These are phyloP conservation scores for Tautogolabrus adspersus DNA, from an alignment of 2,113 vertebrate species.

Conservation along the genomic window DNA sequence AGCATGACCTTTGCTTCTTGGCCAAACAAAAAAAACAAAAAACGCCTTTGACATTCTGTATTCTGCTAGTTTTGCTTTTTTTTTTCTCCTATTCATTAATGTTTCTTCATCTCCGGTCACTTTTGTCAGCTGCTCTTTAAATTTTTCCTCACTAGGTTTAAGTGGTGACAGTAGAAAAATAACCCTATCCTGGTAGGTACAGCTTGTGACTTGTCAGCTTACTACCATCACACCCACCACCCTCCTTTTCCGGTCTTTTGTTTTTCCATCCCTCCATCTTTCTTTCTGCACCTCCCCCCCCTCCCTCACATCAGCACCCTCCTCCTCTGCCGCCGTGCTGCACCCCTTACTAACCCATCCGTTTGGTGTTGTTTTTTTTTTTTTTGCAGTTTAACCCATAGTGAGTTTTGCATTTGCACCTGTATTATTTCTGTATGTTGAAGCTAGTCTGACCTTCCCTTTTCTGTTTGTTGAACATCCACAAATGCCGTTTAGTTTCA, in stretches of 20 bases:
- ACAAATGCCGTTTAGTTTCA: conserved; percentile 17
- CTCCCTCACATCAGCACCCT: conserved; percentile 1
- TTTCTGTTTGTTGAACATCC: conserved; percentile 18
- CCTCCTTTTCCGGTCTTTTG: conserved; percentile 4
- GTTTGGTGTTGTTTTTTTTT: conserved; percentile 49
- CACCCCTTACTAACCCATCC: conserved; percentile 70
- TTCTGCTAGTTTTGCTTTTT: conserved; percentile 61
- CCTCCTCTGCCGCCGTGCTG: conserved; percentile 46
- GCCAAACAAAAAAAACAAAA: conserved; percentile 20
- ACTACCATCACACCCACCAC: conserved; percentile 49
- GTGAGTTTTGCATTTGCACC: conserved; percentile 63
- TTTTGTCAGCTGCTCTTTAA: conserved; percentile 84
- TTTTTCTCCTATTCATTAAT: conserved; percentile 63
- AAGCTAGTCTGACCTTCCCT: conserved; percentile 49
- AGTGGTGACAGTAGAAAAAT: conserved; percentile 88
- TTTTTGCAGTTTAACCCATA: conserved; percentile 50
- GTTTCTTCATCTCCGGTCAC: conserved; percentile 78
- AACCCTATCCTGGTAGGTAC: conserved; percentile 88
- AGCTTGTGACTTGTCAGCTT: conserved; percentile 79
- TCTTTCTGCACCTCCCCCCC: conserved; percentile 14
- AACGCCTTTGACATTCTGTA: conserved; percentile 62
- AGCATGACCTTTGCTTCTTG: conserved; percentile 53
- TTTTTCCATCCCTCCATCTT: conserved; percentile 7
- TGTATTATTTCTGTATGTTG: conserved; percentile 81
- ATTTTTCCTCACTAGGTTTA: conserved; percentile 89